Evolutionary conservation across 2,113 vertebrate genomes (phyloP).

Genomic region (Anolis carolinensis): DNA sequence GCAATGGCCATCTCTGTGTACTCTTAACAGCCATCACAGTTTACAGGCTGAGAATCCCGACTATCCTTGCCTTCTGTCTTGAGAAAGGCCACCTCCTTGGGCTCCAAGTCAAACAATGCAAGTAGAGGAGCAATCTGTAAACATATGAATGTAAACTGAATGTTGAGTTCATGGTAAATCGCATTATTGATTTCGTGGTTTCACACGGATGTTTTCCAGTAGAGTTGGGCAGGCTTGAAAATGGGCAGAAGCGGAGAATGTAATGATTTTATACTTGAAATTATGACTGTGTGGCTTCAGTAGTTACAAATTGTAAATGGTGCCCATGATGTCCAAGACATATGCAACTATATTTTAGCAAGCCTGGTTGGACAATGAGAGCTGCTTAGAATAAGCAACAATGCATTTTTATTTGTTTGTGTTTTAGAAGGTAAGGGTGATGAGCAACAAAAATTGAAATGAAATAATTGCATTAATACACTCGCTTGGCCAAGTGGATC

Average conservation of each 20-base stretch:
- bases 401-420: background rate
- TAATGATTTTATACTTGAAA: background rate
- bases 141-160: background rate
- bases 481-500: background rate
- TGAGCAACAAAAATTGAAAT: background rate
- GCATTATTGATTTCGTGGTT: constrained; percentile 34
- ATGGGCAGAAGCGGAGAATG: background rate
- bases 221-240: constrained; percentile 20
- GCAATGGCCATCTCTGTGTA: too few species aligned
- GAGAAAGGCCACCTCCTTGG: background rate
- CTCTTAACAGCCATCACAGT: background rate
- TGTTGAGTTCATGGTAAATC: constrained; percentile 38
- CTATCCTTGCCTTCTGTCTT: too few species aligned
- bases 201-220: constrained; percentile 4
- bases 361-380: background rate
- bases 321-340: background rate
- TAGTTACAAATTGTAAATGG: background rate
- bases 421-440: background rate
- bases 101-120: constrained; percentile 28
- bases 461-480: background rate
- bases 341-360: background rate
- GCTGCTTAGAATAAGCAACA: background rate
- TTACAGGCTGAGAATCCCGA: background rate
- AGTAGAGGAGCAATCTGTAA: constrained; percentile 26
- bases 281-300: background rate